These are phyloP conservation scores for Poicephalus gulielmi DNA, from an alignment of 2,113 vertebrate species.

Conservation along the genomic window DNA sequence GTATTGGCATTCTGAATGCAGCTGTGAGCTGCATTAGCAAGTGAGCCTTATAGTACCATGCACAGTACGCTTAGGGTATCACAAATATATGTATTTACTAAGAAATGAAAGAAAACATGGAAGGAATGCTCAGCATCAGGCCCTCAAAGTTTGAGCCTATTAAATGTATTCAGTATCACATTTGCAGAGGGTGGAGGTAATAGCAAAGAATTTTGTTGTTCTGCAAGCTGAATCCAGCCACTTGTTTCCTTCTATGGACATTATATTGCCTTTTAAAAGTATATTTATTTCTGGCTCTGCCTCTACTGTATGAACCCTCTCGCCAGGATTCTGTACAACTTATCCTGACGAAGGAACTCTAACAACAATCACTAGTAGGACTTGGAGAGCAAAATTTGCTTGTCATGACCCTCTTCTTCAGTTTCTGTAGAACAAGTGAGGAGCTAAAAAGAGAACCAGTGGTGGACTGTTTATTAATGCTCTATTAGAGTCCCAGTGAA, in stretches of 20 bases:
- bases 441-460: neutral
- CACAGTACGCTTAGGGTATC: neutral
- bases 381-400: neutral
- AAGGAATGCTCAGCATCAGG: neutral
- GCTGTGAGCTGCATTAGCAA: neutral
- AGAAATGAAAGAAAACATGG: conserved; percentile 16
- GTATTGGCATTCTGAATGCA: neutral
- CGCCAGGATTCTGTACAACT: neutral
- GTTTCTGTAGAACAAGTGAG: neutral
- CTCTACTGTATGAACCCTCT: neutral
- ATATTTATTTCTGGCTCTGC: conserved; percentile 27
- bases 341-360: neutral
- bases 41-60: neutral
- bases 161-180: neutral
- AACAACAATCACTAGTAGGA: neutral
- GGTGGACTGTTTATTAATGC: neutral
- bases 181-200: neutral
- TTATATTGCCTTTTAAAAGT: neutral
- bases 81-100: neutral
- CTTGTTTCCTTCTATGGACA: conserved; percentile 16
- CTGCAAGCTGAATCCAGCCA: neutral
- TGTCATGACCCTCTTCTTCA: neutral
- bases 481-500: neutral
- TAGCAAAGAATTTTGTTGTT: neutral
- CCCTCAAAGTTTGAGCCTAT: neutral